Percentiles rank a stretch among this genome's conserved stretches.
Evolutionary conservation across 2,888 invertebrate genomes (phyloP).

Genomic region (Chrysodeixis includens): DNA sequence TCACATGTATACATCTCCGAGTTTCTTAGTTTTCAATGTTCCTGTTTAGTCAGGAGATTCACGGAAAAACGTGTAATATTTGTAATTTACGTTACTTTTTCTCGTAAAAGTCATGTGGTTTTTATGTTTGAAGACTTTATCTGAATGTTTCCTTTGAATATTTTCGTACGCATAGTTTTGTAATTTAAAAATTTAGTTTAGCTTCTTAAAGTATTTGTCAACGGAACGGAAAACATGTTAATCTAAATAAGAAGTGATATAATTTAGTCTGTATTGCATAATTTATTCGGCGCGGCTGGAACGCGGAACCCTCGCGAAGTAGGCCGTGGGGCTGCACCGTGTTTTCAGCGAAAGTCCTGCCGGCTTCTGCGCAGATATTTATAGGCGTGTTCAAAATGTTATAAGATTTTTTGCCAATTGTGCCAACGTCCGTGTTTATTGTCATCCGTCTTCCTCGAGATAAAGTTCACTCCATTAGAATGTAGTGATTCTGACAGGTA

Average conservation of each 20-base stretch:
- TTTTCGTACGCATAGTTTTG: conserved; percentile 8
- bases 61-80: conserved; percentile 23
- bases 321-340: conserved; percentile 61
- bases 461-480: conserved; percentile 22
- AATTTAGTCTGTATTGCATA: conserved; percentile 34
- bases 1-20: conserved; percentile 28
- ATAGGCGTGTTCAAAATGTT: conserved; percentile 66
- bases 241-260: conserved; percentile 29
- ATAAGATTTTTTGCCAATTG: conserved; percentile 72
- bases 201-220: conserved; percentile 10
- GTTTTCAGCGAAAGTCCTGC: conserved; percentile 65
- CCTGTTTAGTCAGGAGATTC: conserved; percentile 35
- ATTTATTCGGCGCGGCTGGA: conserved; percentile 51
- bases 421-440: conserved; percentile 54
- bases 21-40: conserved; percentile 45
- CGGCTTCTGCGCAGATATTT: conserved; percentile 59
- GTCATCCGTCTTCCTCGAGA: conserved; percentile 22
- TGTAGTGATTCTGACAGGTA: conserved; percentile 9
- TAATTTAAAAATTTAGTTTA: conserved; percentile 22
- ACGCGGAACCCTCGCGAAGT: conserved; percentile 69
- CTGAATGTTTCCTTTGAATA: background rate
- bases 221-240: conserved; percentile 11
- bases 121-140: background rate
- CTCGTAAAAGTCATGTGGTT: background rate
- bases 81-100: conserved; percentile 23